Evolutionary conservation across 2,797 vertebrate species (phyloP), one percentile per base, ranked within the genome.

Genomic region (Catamblyrhynchus diadema): DNA sequence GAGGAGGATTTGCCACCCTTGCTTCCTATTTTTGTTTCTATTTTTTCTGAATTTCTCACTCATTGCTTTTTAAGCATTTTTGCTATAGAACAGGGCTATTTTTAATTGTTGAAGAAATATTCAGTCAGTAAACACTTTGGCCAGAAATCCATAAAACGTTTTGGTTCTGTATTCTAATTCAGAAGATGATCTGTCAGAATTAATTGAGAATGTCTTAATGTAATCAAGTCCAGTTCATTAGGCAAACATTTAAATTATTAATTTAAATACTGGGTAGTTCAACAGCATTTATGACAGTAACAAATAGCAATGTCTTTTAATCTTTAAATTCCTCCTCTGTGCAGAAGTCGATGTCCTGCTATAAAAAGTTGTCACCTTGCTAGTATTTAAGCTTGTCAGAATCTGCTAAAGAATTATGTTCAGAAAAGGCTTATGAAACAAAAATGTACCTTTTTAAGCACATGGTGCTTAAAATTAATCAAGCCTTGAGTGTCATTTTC

Each of bases 211-310:
- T 98, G 94, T 71, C 86, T 96, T 98, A 98, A 98, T 98, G 88
- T 95, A 98, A 98, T 98, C 97, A 98, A 97, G 96, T 98, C 97
- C 96, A 97, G 97, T 97, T 98, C 97, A 98, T 98, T 98, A 98
- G 96, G 95, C 97, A 98, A 97, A 98, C 97, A 97, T 93, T 98
- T 97, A 97, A 97, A 98, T 98, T 98, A 98, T 98, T 98, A 97
- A 98, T 98, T 98, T 97, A 98, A 98, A 97, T 98, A 96, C 94
- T 97, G 95, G 83, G 89, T 97, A 97, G 96, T 98, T 97, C 97
- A 98, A 98, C 97, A 98, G 91, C 93, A 81, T 97, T 98, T 97
- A 97, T 95, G 95, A 91, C 95, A 94, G 94, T 94, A 93, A 95
- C 95, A 97, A 98, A 97, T 93, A 96, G 65, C 69, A 48, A 90